Base-by-base conservation (phyloP, 2,797 vertebrate genomes). In the Spheniscus humboldti region DNA sequence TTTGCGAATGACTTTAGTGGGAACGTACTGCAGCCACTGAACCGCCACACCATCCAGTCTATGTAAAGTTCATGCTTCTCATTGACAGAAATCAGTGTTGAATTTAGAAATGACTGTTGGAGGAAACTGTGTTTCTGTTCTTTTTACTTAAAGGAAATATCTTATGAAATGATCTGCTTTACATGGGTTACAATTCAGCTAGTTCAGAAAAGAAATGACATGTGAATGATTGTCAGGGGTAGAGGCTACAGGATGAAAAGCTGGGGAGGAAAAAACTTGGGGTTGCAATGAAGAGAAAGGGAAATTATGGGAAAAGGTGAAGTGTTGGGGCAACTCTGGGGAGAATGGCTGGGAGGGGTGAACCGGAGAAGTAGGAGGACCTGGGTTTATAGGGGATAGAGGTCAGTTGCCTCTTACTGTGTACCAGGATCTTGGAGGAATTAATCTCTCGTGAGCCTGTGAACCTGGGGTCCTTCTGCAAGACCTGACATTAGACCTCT, bases 31-130 rank as follows among this genome's bases (percentile, higher is more conserved):
- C 2, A 3, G 52, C 22, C 62, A n/a, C 23, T 16, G 55, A 92
- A 47, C 50, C 63, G 55, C 63, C 91, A 31, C 20, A 53, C 31
- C 41, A 33, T 31, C 28, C 0, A 5, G 6, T 43, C 48, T 37
- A 24, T 39, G 23, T 64, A 56, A 84, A 1, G 0, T 41, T 63
- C 41, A 18, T 35, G 19, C 16, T 60, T 68, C 45, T 57, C 41
- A 55, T 7, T 62, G 41, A n/a, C 84, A 76, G 71, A 78, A 91
- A 91, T 82, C 30, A 48, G 60, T 28, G 35, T 18, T 75, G 45
- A 77, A 67, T 60, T 94, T 59, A 95, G 60, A 88, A 93, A 43
- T 24, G 6, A 41, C 60, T 52, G n/a, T 37, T 94, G 18, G 14
- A 72, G 27, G 76, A 84, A 90, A 68, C 33, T 8, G 11, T 28